Evolutionary conservation across 1,140 invertebrate genomes (phyloP).

Genomic region (Ladona fulva): DNA sequence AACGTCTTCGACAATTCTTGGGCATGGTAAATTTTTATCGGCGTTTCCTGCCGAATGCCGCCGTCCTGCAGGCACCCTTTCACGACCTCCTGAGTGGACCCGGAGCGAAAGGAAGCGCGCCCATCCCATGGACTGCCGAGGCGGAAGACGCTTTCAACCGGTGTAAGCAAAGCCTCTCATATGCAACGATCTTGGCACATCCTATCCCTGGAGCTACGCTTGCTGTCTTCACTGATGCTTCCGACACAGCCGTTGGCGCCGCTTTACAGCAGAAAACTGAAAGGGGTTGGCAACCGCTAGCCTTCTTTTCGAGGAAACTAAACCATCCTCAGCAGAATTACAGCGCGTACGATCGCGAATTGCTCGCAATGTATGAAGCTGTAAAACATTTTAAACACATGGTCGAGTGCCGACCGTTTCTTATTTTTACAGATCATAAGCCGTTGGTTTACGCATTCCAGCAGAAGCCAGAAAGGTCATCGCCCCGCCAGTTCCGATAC

Average conservation of each 20-base stretch:
- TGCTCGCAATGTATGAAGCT: slow-evolving; percentile 27
- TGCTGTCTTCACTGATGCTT: slow-evolving; percentile 28
- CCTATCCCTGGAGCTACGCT: slow-evolving; percentile 25
- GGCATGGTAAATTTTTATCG: slow-evolving; percentile 25
- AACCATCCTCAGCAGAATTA: slow-evolving; percentile 26
- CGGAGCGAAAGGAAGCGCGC: slow-evolving; percentile 24
- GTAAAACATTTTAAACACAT: slow-evolving; percentile 30
- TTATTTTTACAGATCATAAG: slow-evolving; percentile 29
- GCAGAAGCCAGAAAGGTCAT: too few species aligned
- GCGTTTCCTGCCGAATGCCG: slow-evolving; percentile 21
- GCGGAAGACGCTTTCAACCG: slow-evolving; percentile 22
- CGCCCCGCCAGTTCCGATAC: slow-evolving; percentile 20
- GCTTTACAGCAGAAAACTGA: slow-evolving; percentile 25
- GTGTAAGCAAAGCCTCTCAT: slow-evolving; percentile 20
- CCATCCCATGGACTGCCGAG: slow-evolving; percentile 19
- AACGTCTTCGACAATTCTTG: slow-evolving; percentile 23
- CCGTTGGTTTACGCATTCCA: slow-evolving; percentile 23
- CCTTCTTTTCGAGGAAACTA: slow-evolving; percentile 21
- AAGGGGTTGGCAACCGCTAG: slow-evolving; percentile 11
- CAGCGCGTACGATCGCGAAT: too few species aligned
- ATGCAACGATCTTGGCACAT: slow-evolving; percentile 13
- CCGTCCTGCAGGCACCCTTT: slow-evolving; percentile 23
- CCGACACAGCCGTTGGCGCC: slow-evolving; percentile 27
- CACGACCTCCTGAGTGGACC: slow-evolving; percentile 21
- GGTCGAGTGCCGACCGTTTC: slow-evolving; percentile 26